Base-by-base conservation (phyloP, 2,797 vertebrate genomes). In the Argentina silus region DNA sequence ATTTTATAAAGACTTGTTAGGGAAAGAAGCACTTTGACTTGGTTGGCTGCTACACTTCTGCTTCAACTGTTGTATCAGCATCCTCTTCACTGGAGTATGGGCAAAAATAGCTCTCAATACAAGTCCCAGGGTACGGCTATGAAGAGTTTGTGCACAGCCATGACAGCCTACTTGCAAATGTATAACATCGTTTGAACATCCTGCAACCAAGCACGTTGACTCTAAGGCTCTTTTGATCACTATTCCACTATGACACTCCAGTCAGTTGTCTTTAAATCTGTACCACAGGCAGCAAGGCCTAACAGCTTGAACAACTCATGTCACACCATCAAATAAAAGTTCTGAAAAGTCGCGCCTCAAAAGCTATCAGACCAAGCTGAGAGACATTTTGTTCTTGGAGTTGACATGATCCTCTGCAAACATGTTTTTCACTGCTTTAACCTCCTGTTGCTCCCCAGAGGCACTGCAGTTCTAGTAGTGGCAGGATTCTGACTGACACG, bases 81-180 rank as follows among this genome's bases (percentile, higher is more conserved):
- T 84, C 60, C 76, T 73, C 71, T 83, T 62, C 59, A 72, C 78
- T 71, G 71, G 75, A 89, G 84, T 86, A 81, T 66, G 59, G 79
- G 82, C 80, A 67, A 73, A 89, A 87, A 87, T 87, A 88, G 82
- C 83, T 77, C 83, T 81, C 71, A 85, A 73, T 79, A 65, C 45
- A 1, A 81, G 76, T 81, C 80, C 63, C 63, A 56, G 70, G 77
- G 77, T 80, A 77, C 78, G 66, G 78, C 50, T 70, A 14, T 43
- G 69, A 85, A 84, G 72, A 68, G 56, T 59, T 59, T 5, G 12
- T 14, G n/a, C 43, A 65, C 15, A 27, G 47, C 47, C 27, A 51
- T 27, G 7, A 67, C 45, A 48, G 45, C 19, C 64, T 21, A 21
- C 45, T 66, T 66, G 14, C 45, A 2, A 50, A 48, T 11, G 64